phyloP scores from a whole-genome alignment of 1,140 invertebrate species.

The Tetraneura akinire region DNA sequence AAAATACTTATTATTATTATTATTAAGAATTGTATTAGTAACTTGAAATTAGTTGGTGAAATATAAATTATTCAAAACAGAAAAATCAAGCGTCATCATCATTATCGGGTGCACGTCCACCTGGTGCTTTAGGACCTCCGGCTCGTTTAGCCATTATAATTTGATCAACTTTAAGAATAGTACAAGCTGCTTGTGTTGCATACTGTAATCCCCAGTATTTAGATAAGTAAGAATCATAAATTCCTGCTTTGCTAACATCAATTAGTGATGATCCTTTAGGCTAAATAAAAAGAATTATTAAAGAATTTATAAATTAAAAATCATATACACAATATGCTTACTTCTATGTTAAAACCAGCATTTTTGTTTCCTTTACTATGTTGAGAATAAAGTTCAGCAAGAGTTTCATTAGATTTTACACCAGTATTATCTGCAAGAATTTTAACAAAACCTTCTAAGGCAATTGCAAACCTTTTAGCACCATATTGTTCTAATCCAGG shows the following conservation, averaged over 20 bases:
- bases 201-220: conserved; percentile 96
- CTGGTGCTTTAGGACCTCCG: conserved; percentile 86
- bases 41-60: conserved; percentile 37
- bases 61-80: conserved; percentile 9
- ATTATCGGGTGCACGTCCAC: conserved; percentile 39
- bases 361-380: conserved; percentile 86
- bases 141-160: conserved; percentile 98
- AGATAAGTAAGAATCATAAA: conserved; percentile 82
- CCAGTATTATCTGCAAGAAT: conserved; percentile 94
- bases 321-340: conserved; percentile 56
- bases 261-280: conserved; percentile 66
- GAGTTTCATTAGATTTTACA: conserved; percentile 78
- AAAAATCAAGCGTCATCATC: conserved; percentile 40
- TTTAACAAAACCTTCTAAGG: conserved; percentile 88
- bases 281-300: conserved; percentile 57
- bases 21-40: conserved; percentile 42
- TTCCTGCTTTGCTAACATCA: conserved; percentile 74
- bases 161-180: conserved; percentile 95
- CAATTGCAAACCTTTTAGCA: conserved; percentile 90
- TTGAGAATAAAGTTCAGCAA: conserved; percentile 89
- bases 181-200: conserved; percentile 87
- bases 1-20: conserved; percentile 31
- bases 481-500: conserved; percentile 97
- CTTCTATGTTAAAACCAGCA: conserved; percentile 87
- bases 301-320: conserved; percentile 41